These are phyloP conservation scores for Parasteatoda lunata DNA, from an alignment of 2,888 invertebrate species.

Conservation along the genomic window DNA sequence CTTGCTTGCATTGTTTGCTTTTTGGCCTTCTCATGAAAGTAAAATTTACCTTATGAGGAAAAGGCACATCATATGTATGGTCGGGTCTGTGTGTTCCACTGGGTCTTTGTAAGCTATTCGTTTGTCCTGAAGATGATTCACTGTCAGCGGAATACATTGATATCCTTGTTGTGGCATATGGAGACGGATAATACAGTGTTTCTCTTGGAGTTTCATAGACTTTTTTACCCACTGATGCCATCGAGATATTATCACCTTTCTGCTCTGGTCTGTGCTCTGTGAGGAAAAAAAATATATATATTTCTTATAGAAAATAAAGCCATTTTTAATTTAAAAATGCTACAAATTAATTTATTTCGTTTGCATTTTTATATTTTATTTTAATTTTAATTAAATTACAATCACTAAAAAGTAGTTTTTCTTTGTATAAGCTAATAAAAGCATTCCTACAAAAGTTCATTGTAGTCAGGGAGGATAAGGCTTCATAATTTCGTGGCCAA, in stretches of 20 bases:
- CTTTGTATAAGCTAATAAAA: no score
- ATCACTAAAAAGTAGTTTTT: no score
- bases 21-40: neutral
- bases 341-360: no score
- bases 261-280: constrained; percentile 58
- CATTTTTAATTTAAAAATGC: no score
- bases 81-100: constrained; percentile 52
- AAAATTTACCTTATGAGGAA: constrained; percentile 56
- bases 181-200: constrained; percentile 66
- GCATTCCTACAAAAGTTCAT: no score
- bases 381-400: no score
- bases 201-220: constrained; percentile 66
- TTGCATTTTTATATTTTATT: no score
- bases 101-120: constrained; percentile 65
- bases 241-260: constrained; percentile 67
- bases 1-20: neutral
- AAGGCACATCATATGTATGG: constrained; percentile 68
- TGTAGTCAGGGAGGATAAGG: no score
- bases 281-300: neutral
- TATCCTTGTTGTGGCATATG: constrained; percentile 67
- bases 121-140: constrained; percentile 67
- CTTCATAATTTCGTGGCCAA: no score
- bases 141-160: constrained; percentile 69
- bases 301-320: no score
- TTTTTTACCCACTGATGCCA: constrained; percentile 68